These are phyloP conservation scores for Eurystomus glaucurus DNA, from an alignment of 2,797 vertebrate genomes.

Conservation along the genomic window DNA sequence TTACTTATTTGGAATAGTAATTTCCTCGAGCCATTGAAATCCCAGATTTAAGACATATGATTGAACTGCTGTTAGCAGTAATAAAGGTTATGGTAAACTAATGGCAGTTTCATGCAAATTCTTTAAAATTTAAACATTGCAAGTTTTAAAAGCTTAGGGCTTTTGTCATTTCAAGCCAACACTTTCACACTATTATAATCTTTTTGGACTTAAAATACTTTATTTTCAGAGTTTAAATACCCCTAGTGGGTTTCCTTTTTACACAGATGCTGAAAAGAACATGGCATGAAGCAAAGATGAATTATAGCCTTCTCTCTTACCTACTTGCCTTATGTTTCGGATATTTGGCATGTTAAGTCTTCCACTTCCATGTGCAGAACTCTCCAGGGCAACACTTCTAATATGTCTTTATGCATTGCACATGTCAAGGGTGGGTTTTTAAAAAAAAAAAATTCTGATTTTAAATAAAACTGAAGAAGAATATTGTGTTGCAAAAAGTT, in stretches of 20 bases:
- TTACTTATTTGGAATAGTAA: slow-evolving; percentile 45
- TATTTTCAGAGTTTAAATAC: not conserved
- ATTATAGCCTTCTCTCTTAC: slow-evolving; percentile 44
- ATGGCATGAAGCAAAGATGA: not conserved
- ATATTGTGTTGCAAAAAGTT: not conserved
- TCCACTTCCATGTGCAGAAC: not conserved
- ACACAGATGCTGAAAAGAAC: not conserved
- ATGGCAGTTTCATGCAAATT: slow-evolving; percentile 63
- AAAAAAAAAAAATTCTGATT: not conserved
- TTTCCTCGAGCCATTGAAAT: slow-evolving; percentile 47
- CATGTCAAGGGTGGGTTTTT: not conserved
- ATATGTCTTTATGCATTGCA: slow-evolving; percentile 17
- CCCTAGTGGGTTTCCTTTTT: not conserved
- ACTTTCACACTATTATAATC: not conserved
- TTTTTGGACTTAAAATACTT: slow-evolving; percentile 33
- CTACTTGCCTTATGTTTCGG: not conserved
- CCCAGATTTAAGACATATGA: slow-evolving; percentile 36
- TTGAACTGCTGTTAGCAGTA: slow-evolving; percentile 50
- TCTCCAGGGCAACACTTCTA: slow-evolving; percentile 27
- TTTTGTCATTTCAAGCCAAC: slow-evolving; percentile 43
- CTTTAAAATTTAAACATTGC: slow-evolving; percentile 37
- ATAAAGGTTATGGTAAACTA: slow-evolving; percentile 63
- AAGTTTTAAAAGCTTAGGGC: slow-evolving; percentile 43
- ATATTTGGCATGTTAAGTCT: slow-evolving; percentile 13
- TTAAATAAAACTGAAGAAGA: not conserved